Evolutionary conservation across 2,113 vertebrate genomes (phyloP).

Genomic region (Cyprinodon tularosa): DNA sequence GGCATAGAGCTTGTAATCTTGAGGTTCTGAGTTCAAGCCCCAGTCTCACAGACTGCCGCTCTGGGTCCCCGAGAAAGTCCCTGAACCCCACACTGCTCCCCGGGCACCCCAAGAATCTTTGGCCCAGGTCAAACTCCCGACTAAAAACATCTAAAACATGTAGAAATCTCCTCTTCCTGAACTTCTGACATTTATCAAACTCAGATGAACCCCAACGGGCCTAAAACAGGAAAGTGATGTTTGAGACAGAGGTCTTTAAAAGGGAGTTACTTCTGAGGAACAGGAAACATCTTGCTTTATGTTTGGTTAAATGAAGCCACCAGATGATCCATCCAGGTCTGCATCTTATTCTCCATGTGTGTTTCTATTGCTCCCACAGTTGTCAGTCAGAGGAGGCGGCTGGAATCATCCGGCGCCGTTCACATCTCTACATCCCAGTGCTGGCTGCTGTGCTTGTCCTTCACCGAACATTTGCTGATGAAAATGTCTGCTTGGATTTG

Average conservation of each 20-base stretch:
- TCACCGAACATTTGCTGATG: constrained; percentile 5
- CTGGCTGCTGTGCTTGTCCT: neutral
- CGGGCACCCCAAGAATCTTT: neutral
- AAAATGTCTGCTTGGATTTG: constrained; percentile 39
- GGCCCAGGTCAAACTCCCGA: neutral
- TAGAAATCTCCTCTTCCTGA: neutral
- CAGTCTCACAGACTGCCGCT: too few relatives aligned
- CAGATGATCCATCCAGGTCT: neutral
- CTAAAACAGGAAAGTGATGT: neutral
- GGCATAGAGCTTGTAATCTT: too few relatives aligned
- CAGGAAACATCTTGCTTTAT: neutral
- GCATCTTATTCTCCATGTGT: neutral
- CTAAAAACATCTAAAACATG: neutral
- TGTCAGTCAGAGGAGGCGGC: constrained; percentile 1
- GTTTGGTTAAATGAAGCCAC: neutral
- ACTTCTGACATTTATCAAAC: neutral
- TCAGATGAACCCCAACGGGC: neutral
- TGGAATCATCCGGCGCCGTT: neutral
- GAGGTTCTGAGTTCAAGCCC: too few relatives aligned
- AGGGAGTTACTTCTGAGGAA: neutral
- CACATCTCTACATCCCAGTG: neutral
- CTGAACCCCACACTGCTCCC: too few relatives aligned
- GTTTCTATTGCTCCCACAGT: neutral
- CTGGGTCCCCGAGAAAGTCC: too few relatives aligned
- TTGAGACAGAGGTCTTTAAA: neutral